A percentile compares a stretch with the other conserved stretches of the same genome.
Evolutionary conservation across 2,797 vertebrate genomes (phyloP).

Genomic region (Onychomys leucogaster): DNA sequence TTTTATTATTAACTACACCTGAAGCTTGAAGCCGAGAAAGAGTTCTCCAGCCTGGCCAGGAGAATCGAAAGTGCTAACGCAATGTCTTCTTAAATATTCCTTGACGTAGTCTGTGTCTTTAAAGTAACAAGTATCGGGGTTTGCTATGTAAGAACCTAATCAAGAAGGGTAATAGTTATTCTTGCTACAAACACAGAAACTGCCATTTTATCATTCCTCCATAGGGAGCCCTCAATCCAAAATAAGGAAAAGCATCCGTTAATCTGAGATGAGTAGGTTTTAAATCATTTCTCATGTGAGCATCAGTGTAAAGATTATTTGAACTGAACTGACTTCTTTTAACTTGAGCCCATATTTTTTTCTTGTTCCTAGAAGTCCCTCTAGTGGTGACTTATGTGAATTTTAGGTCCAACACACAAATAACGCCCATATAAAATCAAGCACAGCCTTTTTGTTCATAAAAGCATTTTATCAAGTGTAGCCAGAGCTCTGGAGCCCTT

Average conservation of each 20-base stretch:
- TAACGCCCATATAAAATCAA: constrained; percentile 42
- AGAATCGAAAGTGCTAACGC: not conserved
- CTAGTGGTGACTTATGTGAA: constrained; percentile 19
- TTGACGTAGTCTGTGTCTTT: constrained; percentile 32
- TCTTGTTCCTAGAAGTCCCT: constrained; percentile 37
- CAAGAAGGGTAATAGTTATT: constrained; percentile 14
- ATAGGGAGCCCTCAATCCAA: not conserved
- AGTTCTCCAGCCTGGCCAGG: constrained; percentile 24
- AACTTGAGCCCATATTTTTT: not conserved
- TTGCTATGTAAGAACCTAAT: constrained; percentile 20
- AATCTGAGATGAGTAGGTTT: not conserved
- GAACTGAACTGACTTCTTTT: constrained; percentile 58
- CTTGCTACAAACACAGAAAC: constrained; percentile 56
- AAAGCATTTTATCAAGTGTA: not conserved
- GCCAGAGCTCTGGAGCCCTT: constrained; percentile 3
- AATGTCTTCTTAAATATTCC: constrained; percentile 36
- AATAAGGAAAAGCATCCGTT: not conserved
- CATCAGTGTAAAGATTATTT: not conserved
- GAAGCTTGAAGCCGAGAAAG: constrained; percentile 42
- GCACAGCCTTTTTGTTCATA: constrained; percentile 27
- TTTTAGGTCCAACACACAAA: not conserved
- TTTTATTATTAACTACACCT: constrained; percentile 58
- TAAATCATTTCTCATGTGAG: constrained; percentile 22
- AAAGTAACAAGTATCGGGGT: not conserved
- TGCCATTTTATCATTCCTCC: not conserved